A percentile compares a stretch with the other conserved stretches of the same genome.
Evolutionary conservation across 2,888 invertebrate genomes (phyloP).

Genomic region (Euzophera pinguis): DNA sequence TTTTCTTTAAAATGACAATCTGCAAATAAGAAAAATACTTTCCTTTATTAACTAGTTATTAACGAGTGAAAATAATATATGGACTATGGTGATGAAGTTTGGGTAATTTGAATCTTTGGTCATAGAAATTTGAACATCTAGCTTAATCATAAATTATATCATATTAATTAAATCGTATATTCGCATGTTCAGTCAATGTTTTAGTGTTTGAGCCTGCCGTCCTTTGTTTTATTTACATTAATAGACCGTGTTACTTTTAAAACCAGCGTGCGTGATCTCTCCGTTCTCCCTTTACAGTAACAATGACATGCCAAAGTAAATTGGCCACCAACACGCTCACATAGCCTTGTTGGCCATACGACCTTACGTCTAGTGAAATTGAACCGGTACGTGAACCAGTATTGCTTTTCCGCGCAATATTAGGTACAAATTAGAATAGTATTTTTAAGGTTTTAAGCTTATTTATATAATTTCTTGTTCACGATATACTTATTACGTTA

Average conservation of each 20-base stretch:
- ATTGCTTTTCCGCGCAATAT: constrained; percentile 39
- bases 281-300: not conserved
- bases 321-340: constrained; percentile 40
- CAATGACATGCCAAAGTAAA: not conserved
- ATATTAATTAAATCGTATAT: not conserved
- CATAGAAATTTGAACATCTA: no score
- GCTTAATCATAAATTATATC: no score
- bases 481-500: no score
- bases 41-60: no score
- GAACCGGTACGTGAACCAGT: constrained; percentile 56
- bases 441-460: no score
- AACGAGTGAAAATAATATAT: no score
- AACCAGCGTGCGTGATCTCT: not conserved
- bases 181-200: not conserved
- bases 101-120: no score
- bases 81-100: no score
- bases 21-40: no score
- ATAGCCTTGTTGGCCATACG: constrained; percentile 64
- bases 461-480: no score
- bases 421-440: constrained; percentile 11
- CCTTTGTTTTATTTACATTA: not conserved
- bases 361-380: constrained; percentile 76
- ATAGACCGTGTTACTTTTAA: not conserved
- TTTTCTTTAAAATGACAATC: no score
- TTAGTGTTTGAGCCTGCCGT: not conserved